A percentile compares a stretch with the other conserved stretches of the same genome.
Conservation (phyloP, 64 coral and sea anemone species). For the Actinia equina region DNA sequence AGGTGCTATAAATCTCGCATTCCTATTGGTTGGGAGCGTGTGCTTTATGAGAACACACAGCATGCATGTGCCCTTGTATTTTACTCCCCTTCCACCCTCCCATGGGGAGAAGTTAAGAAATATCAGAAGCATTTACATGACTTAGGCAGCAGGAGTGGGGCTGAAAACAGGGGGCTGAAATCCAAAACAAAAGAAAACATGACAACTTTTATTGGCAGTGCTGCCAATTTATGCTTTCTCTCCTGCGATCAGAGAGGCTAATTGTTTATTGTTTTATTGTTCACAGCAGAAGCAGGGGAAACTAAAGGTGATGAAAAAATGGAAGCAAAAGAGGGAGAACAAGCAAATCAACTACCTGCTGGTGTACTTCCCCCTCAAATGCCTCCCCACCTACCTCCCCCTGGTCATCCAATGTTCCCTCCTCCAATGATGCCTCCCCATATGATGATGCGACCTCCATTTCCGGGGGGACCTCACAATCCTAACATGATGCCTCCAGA, state of each 20-base stretch:
- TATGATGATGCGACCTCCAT: conserved; percentile 81
- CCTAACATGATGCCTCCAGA: conserved; percentile 62
- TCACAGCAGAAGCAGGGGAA: conserved; percentile 57
- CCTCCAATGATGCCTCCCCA: conserved; percentile 68
- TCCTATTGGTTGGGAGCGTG: too few species aligned
- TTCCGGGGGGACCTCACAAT: conserved; percentile 57
- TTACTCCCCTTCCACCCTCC: too few species aligned
- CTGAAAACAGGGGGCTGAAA: too few species aligned
- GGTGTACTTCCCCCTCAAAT: conserved; percentile 52
- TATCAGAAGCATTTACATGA: too few species aligned
- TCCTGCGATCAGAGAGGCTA: background rate
- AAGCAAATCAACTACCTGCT: conserved; percentile 1
- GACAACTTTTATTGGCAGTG: too few species aligned
- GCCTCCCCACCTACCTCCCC: conserved; percentile 62
- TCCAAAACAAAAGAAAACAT: too few species aligned
- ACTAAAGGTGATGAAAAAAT: conserved; percentile 24
- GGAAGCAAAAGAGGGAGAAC: conserved; percentile 13
- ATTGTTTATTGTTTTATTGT: conserved; percentile 28
- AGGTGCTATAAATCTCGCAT: too few species aligned
- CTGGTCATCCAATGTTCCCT: conserved; percentile 68
- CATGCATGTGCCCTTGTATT: background rate
- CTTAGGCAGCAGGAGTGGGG: too few species aligned
- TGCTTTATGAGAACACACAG: too few species aligned
- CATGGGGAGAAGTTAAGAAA: too few species aligned
- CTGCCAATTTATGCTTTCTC: too few species aligned